Percentiles rank a stretch among this genome's conserved stretches.
phyloP scores from a whole-genome alignment of 2,888 invertebrate genomes.

The Eucriotettix oculatus region DNA sequence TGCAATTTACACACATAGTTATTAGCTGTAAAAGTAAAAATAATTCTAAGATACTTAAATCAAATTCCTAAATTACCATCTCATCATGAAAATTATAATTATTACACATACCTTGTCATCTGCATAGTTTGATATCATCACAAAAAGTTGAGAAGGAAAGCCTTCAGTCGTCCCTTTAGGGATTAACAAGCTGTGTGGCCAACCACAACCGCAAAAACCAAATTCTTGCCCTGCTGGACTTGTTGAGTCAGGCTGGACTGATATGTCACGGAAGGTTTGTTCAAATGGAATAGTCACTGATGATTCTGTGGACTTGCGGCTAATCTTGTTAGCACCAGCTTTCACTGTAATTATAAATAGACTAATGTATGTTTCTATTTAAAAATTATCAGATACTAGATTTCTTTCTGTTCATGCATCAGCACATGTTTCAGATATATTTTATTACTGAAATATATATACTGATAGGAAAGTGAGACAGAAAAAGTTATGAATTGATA shows the following conservation, averaged over 20 bases:
- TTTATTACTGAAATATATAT: no score
- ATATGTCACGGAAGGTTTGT: slow-evolving; percentile 54
- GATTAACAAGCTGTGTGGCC: slow-evolving; percentile 40
- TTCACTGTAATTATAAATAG: slow-evolving; percentile 30
- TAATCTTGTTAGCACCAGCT: slow-evolving; percentile 48
- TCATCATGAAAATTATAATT: no score
- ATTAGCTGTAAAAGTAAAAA: no score
- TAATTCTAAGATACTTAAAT: no score
- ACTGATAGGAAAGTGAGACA: no score
- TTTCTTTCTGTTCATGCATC: no score
- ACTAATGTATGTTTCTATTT: no score
- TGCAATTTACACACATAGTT: no score
- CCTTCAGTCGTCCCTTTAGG: slow-evolving; percentile 29
- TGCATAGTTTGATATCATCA: slow-evolving; percentile 18
- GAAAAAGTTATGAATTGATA: no score
- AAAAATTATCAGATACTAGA: no score
- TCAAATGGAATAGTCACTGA: slow-evolving; percentile 75
- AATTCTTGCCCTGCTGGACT: slow-evolving; percentile 25
- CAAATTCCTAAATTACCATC: no score
- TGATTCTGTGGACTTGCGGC: slow-evolving; percentile 48
- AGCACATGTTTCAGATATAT: no score
- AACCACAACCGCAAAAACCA: slow-evolving; percentile 69
- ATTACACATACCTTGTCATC: slow-evolving; percentile 16
- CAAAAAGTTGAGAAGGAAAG: slow-evolving; percentile 18
- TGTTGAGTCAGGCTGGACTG: slow-evolving; percentile 38